Conservation (phyloP, 2,888 invertebrate species). For the Gymnosoma rotundatum region DNA sequence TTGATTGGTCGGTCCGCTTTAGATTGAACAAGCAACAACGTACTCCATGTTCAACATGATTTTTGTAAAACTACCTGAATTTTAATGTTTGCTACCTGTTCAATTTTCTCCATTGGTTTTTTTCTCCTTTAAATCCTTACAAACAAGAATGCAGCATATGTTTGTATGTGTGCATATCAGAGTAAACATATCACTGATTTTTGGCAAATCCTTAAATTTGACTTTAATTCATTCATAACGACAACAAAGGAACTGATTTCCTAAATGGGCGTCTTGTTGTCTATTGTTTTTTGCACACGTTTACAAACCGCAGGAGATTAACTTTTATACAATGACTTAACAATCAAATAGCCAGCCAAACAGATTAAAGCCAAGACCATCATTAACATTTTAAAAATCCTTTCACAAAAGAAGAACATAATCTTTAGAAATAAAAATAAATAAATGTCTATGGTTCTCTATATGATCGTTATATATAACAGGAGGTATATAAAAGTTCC, state of each 20-base stretch:
- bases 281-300: slow-evolving; percentile 68
- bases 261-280: slow-evolving; percentile 72
- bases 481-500: background rate
- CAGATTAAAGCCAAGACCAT: slow-evolving; percentile 18
- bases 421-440: background rate
- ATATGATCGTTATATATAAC: background rate
- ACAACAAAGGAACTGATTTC: slow-evolving; percentile 49
- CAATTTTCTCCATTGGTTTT: slow-evolving; percentile 56
- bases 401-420: slow-evolving; percentile 34
- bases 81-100: slow-evolving; percentile 33
- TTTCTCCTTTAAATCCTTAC: slow-evolving; percentile 19
- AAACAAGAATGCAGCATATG: background rate
- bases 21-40: slow-evolving; percentile 20
- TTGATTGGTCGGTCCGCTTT: slow-evolving; percentile 53
- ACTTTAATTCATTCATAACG: slow-evolving; percentile 61
- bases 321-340: slow-evolving; percentile 70
- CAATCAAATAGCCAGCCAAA: slow-evolving; percentile 5
- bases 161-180: background rate
- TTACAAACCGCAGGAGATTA: slow-evolving; percentile 76
- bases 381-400: slow-evolving; percentile 2
- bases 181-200: slow-evolving; percentile 16
- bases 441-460: slow-evolving; percentile 13
- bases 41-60: slow-evolving; percentile 33
- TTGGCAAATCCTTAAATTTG: slow-evolving; percentile 58
- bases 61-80: slow-evolving; percentile 39